Base-by-base conservation (phyloP, 2,888 invertebrate species). In the Agonopterix arenella region DNA sequence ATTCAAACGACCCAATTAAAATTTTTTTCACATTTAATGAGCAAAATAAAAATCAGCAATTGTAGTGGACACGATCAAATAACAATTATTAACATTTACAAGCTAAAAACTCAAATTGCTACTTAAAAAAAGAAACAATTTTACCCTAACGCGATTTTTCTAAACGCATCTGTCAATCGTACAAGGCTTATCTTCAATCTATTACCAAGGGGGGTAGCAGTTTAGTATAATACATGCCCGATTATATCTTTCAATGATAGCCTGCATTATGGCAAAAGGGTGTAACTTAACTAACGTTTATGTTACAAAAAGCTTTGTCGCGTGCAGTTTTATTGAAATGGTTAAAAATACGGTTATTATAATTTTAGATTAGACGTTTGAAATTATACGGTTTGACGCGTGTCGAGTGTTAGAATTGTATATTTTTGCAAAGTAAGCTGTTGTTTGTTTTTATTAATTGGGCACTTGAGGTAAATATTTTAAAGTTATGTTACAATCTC, bases 131-230 rank as follows among this genome's bases (percentile, higher is more conserved):
- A n/a, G 40, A 47, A 51, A 48, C 46, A 47, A 52, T 53, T 49
- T 50, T 45, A 42, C 46, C 51, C 51, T 51, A 54, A 54, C 50
- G 49, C 55, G 53, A 55, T 55, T 55, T 47, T 51, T 36, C 16
- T 50, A 44, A 55, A 55, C 47, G 45, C 41, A 44, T 68, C 68
- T 68, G 68, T 67, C 66, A 64, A 60, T 56, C 58, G 47, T 46
- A 28, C 11, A 5, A 36, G 44, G 49, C 56, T 60, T 64, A 64
- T 66, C 64, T 56, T 44, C 50, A 47, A 64, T 62, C 59, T 57
- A 45, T 50, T 36, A 46, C 28, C 13, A 37, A 40, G 10, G 41
- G 46, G 50, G 52, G 43, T 44, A 37, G 38, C 36, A 47, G 55
- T 42, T 47, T 51, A 44, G 46, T 40, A 36, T 51, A 42, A 41